Percentiles rank a stretch among this genome's conserved stretches.
Evolutionary conservation across 2,888 invertebrate species (phyloP).

Genomic region (Hirtodrosophila histrioides): DNA sequence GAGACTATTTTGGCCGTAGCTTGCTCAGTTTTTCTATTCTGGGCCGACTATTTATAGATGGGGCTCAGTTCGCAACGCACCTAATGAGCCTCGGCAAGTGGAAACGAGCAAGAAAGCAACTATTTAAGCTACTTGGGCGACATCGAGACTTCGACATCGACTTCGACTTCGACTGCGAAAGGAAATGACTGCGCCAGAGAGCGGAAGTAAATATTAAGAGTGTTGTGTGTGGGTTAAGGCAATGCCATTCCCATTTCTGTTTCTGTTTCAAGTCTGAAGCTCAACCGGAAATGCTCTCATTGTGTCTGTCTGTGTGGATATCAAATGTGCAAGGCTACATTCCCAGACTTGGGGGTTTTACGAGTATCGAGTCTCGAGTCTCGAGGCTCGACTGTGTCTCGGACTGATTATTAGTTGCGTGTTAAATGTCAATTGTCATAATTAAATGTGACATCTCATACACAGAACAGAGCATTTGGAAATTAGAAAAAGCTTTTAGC

Average conservation of each 20-base stretch:
- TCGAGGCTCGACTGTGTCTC: neutral
- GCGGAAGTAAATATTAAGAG: slow-evolving; percentile 29
- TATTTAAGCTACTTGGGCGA: slow-evolving; percentile 38
- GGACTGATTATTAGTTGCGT: slow-evolving; percentile 65
- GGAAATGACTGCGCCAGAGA: too few relatives aligned
- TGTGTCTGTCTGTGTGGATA: slow-evolving; percentile 18
- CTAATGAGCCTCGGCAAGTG: slow-evolving; percentile 43
- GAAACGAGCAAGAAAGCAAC: slow-evolving; percentile 9
- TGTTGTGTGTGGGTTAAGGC: slow-evolving; percentile 13
- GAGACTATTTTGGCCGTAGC: slow-evolving; percentile 1
- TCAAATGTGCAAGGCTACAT: slow-evolving; percentile 45
- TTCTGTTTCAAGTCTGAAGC: slow-evolving; percentile 9
- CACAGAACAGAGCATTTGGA: slow-evolving; percentile 38
- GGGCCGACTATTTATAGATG: slow-evolving; percentile 42
- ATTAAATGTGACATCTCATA: slow-evolving; percentile 63
- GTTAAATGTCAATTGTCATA: slow-evolving; percentile 72
- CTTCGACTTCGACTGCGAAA: neutral
- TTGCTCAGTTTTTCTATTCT: slow-evolving; percentile 1
- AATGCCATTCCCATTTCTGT: neutral
- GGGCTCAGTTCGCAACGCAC: slow-evolving; percentile 5
- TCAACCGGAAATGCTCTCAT: slow-evolving; percentile 52
- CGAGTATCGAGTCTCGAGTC: too few relatives aligned
- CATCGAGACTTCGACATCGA: slow-evolving; percentile 1
- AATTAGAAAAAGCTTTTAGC: slow-evolving; percentile 77
- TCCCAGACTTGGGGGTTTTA: too few relatives aligned